phyloP scores from a whole-genome alignment of 2,888 invertebrate genomes.

The Branchellion lobata region DNA sequence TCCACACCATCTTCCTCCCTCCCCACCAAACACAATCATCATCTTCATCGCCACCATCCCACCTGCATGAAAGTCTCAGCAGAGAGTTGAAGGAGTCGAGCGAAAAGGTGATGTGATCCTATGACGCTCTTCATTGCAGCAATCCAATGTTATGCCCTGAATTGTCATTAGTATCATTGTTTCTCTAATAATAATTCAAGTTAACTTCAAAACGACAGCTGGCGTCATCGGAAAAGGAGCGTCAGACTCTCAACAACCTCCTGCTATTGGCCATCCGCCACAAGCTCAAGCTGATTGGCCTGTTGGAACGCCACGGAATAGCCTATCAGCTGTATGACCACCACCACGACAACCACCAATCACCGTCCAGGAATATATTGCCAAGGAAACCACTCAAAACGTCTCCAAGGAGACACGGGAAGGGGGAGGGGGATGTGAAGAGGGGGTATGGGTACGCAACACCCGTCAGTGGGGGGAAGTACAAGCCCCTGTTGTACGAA shows the following conservation, averaged over 20 bases:
- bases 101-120: too few species aligned
- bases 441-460: not conserved
- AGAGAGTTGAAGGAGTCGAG: too few species aligned
- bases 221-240: conserved; percentile 27
- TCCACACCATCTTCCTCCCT: too few species aligned
- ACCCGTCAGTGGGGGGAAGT: not conserved
- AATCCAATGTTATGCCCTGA: too few species aligned
- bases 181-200: too few species aligned
- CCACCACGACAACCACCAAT: not conserved
- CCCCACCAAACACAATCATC: too few species aligned
- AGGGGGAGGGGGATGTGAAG: too few species aligned
- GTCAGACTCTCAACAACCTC: conserved; percentile 37
- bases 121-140: too few species aligned
- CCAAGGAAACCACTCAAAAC: conserved; percentile 3
- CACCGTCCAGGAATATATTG: not conserved
- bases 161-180: too few species aligned
- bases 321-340: not conserved
- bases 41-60: too few species aligned
- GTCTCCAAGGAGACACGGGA: not conserved
- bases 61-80: too few species aligned
- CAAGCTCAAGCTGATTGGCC: conserved; percentile 21
- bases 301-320: conserved; percentile 28
- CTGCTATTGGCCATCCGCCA: conserved; percentile 36
- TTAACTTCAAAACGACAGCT: too few species aligned
- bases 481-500: not conserved